Conservation (phyloP, 2,888 invertebrate genomes). For the Sturmia bella region DNA sequence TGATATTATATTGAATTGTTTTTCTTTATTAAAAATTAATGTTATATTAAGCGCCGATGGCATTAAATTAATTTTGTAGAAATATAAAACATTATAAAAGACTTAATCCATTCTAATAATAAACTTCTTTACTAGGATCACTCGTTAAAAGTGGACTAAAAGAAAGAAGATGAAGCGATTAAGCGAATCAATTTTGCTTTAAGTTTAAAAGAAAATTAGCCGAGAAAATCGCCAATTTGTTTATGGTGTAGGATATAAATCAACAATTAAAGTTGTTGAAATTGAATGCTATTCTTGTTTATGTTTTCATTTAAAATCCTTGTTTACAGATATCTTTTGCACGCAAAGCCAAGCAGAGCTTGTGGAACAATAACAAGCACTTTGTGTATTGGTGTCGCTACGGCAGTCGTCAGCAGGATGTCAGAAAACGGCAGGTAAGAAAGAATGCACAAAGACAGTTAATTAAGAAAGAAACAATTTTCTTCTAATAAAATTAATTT, state of each 20-base stretch:
- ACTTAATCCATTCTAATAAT: slow-evolving; percentile 55
- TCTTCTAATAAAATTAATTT: slow-evolving; percentile 71
- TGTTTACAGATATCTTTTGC: slow-evolving; percentile 79
- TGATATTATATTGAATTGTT: too few relatives aligned
- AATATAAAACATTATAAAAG: slow-evolving; percentile 22
- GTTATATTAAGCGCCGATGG: background rate
- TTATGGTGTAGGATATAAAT: slow-evolving; percentile 60
- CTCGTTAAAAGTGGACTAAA: slow-evolving; percentile 53
- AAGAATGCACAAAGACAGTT: background rate
- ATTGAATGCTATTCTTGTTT: slow-evolving; percentile 40
- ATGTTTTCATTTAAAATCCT: slow-evolving; percentile 22
- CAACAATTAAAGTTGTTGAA: slow-evolving; percentile 24
- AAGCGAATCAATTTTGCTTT: slow-evolving; percentile 39
- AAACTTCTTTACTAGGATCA: slow-evolving; percentile 58
- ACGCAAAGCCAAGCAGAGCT: slow-evolving; percentile 80
- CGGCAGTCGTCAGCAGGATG: slow-evolving; percentile 86
- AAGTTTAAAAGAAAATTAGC: slow-evolving; percentile 41
- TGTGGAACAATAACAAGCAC: slow-evolving; percentile 84
- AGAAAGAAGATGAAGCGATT: slow-evolving; percentile 44
- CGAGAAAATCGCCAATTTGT: slow-evolving; percentile 48
- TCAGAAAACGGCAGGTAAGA: slow-evolving; percentile 86
- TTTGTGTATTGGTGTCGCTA: slow-evolving; percentile 88
- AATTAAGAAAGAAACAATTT: background rate
- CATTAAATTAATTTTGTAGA: slow-evolving; percentile 24
- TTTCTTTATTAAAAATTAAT: too few relatives aligned